Evolutionary conservation across 2,113 vertebrate genomes (phyloP), one percentile per base, ranked within the genome.

Genomic region (Myotis lucifugus): DNA sequence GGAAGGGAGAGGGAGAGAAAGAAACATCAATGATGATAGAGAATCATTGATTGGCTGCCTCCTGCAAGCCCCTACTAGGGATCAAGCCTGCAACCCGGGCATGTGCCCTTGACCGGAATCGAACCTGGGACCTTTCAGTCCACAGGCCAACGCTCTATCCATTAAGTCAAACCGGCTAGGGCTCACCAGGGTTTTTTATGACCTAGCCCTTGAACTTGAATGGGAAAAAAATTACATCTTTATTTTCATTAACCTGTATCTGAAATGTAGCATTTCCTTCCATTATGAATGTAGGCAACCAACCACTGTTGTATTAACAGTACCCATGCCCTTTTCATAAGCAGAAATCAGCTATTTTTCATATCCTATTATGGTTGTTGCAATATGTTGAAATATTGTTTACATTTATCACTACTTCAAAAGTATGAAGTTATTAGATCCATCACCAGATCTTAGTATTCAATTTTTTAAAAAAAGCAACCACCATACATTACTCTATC

Each of bases 301-400:
- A 74, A 89, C 34, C 50, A 79, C 40, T 64, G 2, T 46, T 42
- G 23, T 48, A 61, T 77, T 76, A 77, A 70, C 21, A 21, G 11
- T 42, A 52, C 15, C 19, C 54, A 18, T 37, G 18, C 14, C 10
- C 89, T 79, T 67, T 34, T 79, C 85, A 67, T 48, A 78, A 46
- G n/a, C 10, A 85, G 83, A 88, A 79, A 95, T 83, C n/a, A 79
- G 17, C 76, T 17, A 14, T 77, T 86, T 89, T 89, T 92, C 32
- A 59, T 70, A 29, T 72, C 50, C 59, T 90, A 40, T 34, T 64
- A 61, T 48, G 9, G 17, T 83, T 84, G 70, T 72, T 95, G 21
- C 23, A 67, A 23, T 66, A 69, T 77, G 15, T 82, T 90, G 37
- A 95, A 94, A 77, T 50, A 82, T 15, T 61, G 15, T 78, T 66